Base-by-base conservation (phyloP, 2,797 vertebrate species). In the Falco rusticolus region DNA sequence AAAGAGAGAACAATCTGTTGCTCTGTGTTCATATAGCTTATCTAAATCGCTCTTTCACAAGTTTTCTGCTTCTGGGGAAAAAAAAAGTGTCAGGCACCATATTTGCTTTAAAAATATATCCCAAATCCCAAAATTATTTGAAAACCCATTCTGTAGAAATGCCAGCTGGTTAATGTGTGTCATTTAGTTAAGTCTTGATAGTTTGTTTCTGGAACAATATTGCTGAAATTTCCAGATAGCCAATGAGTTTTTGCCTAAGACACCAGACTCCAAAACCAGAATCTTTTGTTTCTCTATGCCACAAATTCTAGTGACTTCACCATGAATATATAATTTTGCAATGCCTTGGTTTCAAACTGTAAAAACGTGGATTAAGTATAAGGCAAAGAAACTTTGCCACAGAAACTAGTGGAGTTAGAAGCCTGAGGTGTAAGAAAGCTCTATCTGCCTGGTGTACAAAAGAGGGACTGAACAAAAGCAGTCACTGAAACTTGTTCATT, bases 161-260 rank as follows among this genome's bases (percentile, higher is more conserved):
- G 3, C 7, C 8, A 28, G 6, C 8, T 34, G 3, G 2, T 47
- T n/a, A 64, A 9, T 39, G 2, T 33, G 5, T 34, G 14, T 61
- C 7, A 34, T 70, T 51, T 87, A 25, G 5, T 24, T 56, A 64
- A 50, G 20, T 48, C 29, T 45, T 47, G 16, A 12, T 51, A 61
- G n/a, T 10, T 57, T 53, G 33, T 17, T 47, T 86, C 89, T 69
- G 8, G 39, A 72, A 26, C 4, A 64, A 50, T 51, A 61, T 21
- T 54, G 25, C 22, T 59, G 28, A 61, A 72, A 82, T 70, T 88
- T 87, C 8, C 11, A 56, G 22, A 41, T 41, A 59, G 6, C 43
- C 41, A 53, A 13, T 10, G 4, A 76, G 12, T 11, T 92, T 75
- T 80, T 54, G 8, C 12, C 25, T 28, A 64, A 43, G 47, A 60